A percentile compares a stretch with the other conserved stretches of the same genome.
Evolutionary conservation across 1,140 invertebrate genomes (phyloP).

Genomic region (Periplaneta americana): DNA sequence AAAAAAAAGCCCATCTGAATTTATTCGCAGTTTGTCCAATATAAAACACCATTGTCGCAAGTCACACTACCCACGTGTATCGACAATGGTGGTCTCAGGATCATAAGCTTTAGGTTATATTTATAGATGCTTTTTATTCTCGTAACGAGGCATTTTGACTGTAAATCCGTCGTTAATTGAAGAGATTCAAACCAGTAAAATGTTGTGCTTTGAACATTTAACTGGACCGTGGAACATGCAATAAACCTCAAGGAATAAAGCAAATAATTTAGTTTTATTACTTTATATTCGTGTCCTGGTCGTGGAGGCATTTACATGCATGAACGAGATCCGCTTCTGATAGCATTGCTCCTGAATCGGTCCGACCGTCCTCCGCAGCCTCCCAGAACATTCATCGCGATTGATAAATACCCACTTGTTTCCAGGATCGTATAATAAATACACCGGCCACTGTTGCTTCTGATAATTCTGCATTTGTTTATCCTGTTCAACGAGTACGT

Average conservation of each 20-base stretch:
- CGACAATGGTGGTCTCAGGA: too few species aligned
- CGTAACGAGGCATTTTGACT: too few species aligned
- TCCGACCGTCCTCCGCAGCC: background rate
- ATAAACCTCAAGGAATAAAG: background rate
- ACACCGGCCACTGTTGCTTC: background rate
- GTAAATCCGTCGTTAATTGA: too few species aligned
- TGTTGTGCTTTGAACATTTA: background rate
- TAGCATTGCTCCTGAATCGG: background rate
- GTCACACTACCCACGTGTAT: too few species aligned
- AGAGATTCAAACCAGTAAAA: background rate
- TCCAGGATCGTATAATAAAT: background rate
- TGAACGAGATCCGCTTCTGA: background rate
- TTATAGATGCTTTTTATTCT: too few species aligned
- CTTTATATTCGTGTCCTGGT: background rate
- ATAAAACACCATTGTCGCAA: too few species aligned
- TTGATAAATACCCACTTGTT: background rate
- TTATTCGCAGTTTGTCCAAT: too few species aligned
- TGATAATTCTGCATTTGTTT: background rate
- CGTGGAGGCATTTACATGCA: background rate
- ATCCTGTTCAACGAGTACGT: background rate
- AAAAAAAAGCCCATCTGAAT: too few species aligned
- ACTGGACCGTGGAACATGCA: background rate
- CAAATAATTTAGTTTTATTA: background rate
- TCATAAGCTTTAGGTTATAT: too few species aligned
- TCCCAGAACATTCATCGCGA: background rate